A percentile compares a stretch with the other conserved stretches of the same genome.
phyloP scores from a whole-genome alignment of 2,113 vertebrate genomes.

The Eclectus roratus region DNA sequence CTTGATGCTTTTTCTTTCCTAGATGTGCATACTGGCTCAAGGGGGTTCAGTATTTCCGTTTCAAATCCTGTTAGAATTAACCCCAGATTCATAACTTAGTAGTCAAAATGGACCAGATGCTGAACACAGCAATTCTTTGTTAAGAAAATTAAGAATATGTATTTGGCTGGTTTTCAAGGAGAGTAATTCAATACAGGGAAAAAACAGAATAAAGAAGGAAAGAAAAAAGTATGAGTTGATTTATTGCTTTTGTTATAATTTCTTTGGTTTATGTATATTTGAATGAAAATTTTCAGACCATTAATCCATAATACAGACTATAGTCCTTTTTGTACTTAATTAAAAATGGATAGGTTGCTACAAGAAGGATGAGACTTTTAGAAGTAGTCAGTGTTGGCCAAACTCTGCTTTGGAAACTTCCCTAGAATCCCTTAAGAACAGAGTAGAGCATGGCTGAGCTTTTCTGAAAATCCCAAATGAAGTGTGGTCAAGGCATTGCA shows the following conservation, averaged over 20 bases:
- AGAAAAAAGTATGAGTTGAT: not conserved
- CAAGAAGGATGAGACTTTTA: not conserved
- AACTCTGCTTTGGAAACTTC: not conserved
- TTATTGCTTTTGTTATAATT: not conserved
- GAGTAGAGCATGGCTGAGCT: not conserved
- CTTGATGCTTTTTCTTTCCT: not conserved
- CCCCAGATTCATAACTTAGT: not conserved
- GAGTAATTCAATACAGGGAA: not conserved
- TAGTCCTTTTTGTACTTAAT: not conserved
- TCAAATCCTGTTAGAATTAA: slow-evolving; percentile 21
- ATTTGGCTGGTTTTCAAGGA: not conserved
- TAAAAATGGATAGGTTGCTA: not conserved
- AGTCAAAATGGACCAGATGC: not conserved
- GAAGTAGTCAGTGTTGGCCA: not conserved
- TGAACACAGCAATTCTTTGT: not conserved
- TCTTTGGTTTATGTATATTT: slow-evolving; percentile 9
- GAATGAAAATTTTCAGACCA: not conserved
- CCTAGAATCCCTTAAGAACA: not conserved
- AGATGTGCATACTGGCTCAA: not conserved
- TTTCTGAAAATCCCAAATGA: not conserved
- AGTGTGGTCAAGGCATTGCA: not conserved
- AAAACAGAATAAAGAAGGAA: not conserved
- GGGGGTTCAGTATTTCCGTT: not conserved
- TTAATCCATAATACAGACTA: not conserved
- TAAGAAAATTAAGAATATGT: not conserved